Base-by-base conservation (phyloP, 2,888 invertebrate species). In the Thyatira batis region DNA sequence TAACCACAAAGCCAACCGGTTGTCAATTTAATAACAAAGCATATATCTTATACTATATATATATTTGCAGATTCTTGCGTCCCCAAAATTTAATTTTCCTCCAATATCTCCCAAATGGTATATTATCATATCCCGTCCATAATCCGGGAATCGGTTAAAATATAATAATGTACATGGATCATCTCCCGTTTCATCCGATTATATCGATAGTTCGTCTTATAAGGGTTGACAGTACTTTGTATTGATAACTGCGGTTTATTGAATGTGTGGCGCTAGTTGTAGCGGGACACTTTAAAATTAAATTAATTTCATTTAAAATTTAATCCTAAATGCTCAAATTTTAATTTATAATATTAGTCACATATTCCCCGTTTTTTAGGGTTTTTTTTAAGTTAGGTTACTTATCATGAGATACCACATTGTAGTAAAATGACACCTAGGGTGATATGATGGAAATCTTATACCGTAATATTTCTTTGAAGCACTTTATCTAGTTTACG, bases 181-280 rank as follows among this genome's bases (percentile, higher is more conserved):
- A 46, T 10, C 33, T 30, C 20, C 23, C 17, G 28, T 48, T 39
- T 57, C 57, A 69, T 65, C 54, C 59, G 63, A 65, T 69, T 60
- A 71, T 69, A 71, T 69, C 70, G 62, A 57, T 67, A 63, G 53
- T 65, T 60, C 57, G 55, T 57, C 45, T 67, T 61, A 67, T 67
- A 56, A 53, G 58, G 59, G 57, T 58, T 62, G 59, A 58, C 60
- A 64, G 60, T 59, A 62, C 54, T 51, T 55, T 57, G 54, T 69
- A 69, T 69, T 67, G 70, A 71, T 65, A 67, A 55, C 45, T 60
- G 64, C 33, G 61, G 71, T 68, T 63, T 61, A 52, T 48, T 20
- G 39, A 20, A 9, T 8, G 55, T 58, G 53, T 5, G 57, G 63
- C 52, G 45, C 5, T 44, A 59, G 23, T 62, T 13, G 13, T 0